A percentile compares a stretch with the other conserved stretches of the same genome.
phyloP scores from a whole-genome alignment of 2,113 vertebrate genomes.

The Pygoscelis adeliae region DNA sequence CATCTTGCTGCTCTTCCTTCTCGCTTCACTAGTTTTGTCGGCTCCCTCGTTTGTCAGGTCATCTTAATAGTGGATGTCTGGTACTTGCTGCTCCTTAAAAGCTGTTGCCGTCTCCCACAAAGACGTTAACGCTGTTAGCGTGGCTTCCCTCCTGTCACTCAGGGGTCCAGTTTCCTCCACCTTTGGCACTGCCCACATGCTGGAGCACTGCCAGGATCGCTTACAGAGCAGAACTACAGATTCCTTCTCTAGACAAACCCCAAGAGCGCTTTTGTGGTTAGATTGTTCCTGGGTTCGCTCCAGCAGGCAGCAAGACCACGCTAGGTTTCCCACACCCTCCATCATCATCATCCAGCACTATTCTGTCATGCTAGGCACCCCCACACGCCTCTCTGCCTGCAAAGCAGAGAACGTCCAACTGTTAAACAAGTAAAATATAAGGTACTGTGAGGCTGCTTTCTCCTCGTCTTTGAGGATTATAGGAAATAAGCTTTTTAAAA shows the following conservation, averaged over 20 bases:
- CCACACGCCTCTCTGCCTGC: not conserved
- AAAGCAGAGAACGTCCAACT: not conserved
- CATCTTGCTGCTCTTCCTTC: not conserved
- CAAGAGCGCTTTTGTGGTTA: slow-evolving; percentile 37
- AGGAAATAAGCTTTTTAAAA: not conserved
- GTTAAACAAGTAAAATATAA: not conserved
- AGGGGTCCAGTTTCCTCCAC: not conserved
- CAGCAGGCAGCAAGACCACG: not conserved
- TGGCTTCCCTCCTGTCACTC: not conserved
- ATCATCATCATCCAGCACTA: not conserved
- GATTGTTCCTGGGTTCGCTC: not conserved
- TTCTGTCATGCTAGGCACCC: not conserved
- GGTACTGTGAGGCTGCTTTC: not conserved
- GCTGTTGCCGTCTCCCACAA: not conserved
- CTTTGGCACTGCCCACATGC: not conserved
- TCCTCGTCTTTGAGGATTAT: not conserved
- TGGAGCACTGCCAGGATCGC: not conserved
- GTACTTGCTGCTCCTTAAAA: not conserved
- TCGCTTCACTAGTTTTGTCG: not conserved
- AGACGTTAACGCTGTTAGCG: not conserved
- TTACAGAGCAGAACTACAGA: not conserved
- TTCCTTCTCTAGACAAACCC: not conserved
- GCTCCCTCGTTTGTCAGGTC: not conserved
- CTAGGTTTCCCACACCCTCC: not conserved
- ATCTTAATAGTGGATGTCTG: not conserved